These are phyloP conservation scores for Nestor notabilis DNA, from an alignment of 2,113 vertebrate species.

Conservation along the genomic window DNA sequence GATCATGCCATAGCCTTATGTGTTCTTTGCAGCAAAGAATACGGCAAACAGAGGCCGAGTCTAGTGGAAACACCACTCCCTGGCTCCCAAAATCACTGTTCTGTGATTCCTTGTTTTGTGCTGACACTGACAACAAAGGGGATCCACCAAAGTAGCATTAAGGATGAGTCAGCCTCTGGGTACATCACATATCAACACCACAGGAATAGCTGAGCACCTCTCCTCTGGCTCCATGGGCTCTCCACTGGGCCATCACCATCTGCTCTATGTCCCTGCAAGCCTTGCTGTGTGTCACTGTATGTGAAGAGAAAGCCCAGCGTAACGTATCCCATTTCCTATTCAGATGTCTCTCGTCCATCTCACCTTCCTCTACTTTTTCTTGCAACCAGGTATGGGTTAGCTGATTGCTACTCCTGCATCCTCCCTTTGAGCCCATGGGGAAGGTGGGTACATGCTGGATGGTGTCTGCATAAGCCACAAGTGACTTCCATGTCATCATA, in stretches of 20 bases:
- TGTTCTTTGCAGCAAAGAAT: background rate
- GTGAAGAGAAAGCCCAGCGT: background rate
- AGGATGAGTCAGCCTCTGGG: background rate
- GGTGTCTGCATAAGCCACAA: accelerated
- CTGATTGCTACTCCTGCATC: background rate
- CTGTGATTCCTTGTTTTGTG: background rate
- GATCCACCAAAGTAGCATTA: background rate
- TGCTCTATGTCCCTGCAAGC: background rate
- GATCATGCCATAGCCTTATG: background rate
- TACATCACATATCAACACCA: background rate
- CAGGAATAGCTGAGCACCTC: background rate
- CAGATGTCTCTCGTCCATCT: background rate
- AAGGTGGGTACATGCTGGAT: background rate
- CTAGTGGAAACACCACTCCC: background rate
- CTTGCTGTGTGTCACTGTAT: background rate
- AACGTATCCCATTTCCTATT: background rate
- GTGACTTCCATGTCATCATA: background rate
- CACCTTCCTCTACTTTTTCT: background rate
- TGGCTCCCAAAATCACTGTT: background rate
- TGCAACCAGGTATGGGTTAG: background rate
- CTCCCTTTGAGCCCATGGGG: accelerated
- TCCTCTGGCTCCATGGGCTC: background rate
- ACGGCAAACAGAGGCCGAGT: background rate
- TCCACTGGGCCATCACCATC: background rate
- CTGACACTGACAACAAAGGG: slow-evolving; percentile 1